Conservation (phyloP, 35 echinoderm and acorn worm genomes). For the Heliocidaris erythrogramma region DNA sequence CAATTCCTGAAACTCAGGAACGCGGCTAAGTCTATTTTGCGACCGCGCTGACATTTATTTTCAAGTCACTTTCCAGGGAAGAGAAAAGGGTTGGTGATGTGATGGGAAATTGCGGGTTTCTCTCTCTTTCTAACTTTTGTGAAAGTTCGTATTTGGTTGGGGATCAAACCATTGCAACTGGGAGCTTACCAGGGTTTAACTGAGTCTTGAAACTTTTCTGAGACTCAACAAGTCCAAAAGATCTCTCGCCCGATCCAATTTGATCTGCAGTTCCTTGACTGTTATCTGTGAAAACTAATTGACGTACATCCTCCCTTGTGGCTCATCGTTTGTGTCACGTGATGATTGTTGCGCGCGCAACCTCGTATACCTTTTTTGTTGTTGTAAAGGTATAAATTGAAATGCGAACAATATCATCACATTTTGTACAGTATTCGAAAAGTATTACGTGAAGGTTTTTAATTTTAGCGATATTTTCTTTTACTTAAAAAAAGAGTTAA, state of each 20-base stretch:
- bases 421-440: too few species aligned
- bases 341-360: neutral
- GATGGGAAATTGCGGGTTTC: neutral
- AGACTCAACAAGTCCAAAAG: neutral
- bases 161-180: neutral
- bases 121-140: neutral
- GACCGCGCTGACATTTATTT: neutral
- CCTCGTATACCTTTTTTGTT: neutral
- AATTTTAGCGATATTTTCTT: too few species aligned
- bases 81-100: neutral
- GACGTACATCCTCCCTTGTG: neutral
- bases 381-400: too few species aligned
- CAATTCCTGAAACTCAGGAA: neutral
- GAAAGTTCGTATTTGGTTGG: neutral
- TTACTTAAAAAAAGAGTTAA: too few species aligned
- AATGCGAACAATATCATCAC: too few species aligned
- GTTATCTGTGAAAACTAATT: neutral
- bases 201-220: neutral
- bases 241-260: neutral
- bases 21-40: neutral
- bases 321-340: neutral
- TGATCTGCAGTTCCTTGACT: neutral
- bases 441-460: too few species aligned
- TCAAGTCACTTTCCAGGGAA: neutral
- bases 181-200: neutral